Conservation (phyloP, 2,888 invertebrate species). For the Tachystola acroxantha region DNA sequence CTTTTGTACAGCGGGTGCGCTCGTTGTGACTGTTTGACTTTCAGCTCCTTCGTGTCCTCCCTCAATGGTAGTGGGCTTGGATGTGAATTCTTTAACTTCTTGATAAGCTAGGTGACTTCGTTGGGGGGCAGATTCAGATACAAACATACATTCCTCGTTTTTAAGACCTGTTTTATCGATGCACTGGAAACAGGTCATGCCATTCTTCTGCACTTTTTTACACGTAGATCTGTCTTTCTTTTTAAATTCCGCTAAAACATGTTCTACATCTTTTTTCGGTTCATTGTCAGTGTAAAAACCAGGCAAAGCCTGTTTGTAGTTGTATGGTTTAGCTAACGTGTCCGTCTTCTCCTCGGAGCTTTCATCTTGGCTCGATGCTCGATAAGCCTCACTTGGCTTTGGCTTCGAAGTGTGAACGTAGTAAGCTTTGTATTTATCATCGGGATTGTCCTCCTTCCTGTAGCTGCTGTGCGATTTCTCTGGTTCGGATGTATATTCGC, state of each 20-base stretch:
- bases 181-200: conserved; percentile 88
- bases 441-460: conserved; percentile 38
- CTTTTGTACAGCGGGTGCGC: conserved; percentile 44
- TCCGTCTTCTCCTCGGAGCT: conserved; percentile 54
- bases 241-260: conserved; percentile 84
- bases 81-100: conserved; percentile 80
- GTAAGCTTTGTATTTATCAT: conserved; percentile 58
- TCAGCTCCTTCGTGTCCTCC: conserved; percentile 54
- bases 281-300: conserved; percentile 74
- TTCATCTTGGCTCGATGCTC: conserved; percentile 41
- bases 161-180: conserved; percentile 82
- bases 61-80: conserved; percentile 57
- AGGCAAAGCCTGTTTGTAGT: conserved; percentile 66
- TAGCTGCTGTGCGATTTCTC: conserved; percentile 43
- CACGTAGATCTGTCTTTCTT: conserved; percentile 85
- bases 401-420: conserved; percentile 59
- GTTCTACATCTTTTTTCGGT: conserved; percentile 82
- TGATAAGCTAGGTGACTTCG: conserved; percentile 82
- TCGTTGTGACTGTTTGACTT: conserved; percentile 59
- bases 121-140: conserved; percentile 82
- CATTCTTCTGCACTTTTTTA: conserved; percentile 83
- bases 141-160: conserved; percentile 89
- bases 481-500: conserved; percentile 35
- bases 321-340: conserved; percentile 50
- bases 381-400: conserved; percentile 54